Evolutionary conservation across 1,140 invertebrate genomes (phyloP), one percentile per base, ranked within the genome.

Genomic region (Drosophila willistoni): DNA sequence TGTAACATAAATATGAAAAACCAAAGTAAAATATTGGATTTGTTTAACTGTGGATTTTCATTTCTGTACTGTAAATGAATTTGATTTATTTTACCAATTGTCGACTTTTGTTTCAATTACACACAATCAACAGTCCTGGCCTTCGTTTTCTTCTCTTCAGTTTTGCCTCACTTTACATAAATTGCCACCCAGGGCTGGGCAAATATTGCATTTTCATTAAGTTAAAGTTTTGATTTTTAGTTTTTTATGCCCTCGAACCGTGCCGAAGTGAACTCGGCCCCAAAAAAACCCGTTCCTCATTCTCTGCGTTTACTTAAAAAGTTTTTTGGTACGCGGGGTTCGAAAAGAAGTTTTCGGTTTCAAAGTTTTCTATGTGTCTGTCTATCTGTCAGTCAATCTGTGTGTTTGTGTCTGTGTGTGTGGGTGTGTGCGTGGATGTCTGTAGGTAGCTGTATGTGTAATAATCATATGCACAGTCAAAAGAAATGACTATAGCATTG

Each of bases 191-290:
- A 59, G 9, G 14, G 33, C 36, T 22, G 36, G 19, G 41, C 13
- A 62, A 62, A 62, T 62, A 62, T 62, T 62, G 36, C 60, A 62
- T 62, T 62, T 62, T 62, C 60, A 62, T 62, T 62, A 62, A 62
- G 41, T 44, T 62, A 14, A 62, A 62, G 60, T 62, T 51, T 62
- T 25, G 60, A 62, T 62, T 62, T 62, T 62, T 25, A 62, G 60
- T 62, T 62, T 29, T 29, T 39, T 59, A 14, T n/a, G 36, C n/a
- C 39, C 44, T n/a, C 17, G 14, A 44, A 44, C 42, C 14, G 17
- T 19, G n/a, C 7, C 44, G 17, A 19, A 47, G 7, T 9, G 44
- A 19, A 47, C 14, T 19, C 42, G 3, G n/a, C 14, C 10, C 44
- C 14, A 5, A 7, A 29, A 36, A 12, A 9, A 51, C 17, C 44